Evolutionary conservation across 1,140 invertebrate species (phyloP).

Genomic region (Drosophila paulistorum): DNA sequence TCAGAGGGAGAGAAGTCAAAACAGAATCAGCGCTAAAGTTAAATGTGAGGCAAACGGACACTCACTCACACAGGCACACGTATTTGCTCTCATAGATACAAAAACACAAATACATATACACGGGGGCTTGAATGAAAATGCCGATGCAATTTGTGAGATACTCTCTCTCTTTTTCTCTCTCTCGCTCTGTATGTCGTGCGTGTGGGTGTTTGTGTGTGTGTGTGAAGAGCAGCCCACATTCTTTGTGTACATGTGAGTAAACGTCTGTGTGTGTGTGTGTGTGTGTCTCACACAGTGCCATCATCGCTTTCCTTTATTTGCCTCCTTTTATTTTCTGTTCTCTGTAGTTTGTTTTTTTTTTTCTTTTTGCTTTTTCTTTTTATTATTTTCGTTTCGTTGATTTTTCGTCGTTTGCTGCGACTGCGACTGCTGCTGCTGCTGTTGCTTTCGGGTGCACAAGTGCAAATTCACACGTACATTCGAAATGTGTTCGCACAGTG

Average conservation of each 20-base stretch:
- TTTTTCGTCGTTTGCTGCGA: constrained; percentile 34
- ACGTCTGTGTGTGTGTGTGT: constrained; percentile 13
- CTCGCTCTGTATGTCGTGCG: constrained; percentile 16
- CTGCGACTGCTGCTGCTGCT: constrained; percentile 12
- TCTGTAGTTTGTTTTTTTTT: constrained; percentile 49
- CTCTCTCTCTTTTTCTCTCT: constrained; percentile 13
- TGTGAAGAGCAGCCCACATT: constrained; percentile 10
- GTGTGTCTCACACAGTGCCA: constrained; percentile 57
- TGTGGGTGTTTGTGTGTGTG: constrained; percentile 22
- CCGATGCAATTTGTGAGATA: constrained; percentile 69
- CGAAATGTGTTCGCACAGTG: constrained; percentile 72
- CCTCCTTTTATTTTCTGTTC: constrained; percentile 67
- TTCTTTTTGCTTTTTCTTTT: constrained; percentile 42
- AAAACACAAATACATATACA: constrained; percentile 24
- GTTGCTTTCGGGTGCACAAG: constrained; percentile 71
- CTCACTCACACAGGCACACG: constrained; percentile 26
- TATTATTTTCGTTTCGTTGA: constrained; percentile 40
- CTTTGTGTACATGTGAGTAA: neutral
- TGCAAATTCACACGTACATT: constrained; percentile 80
- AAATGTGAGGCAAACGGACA: constrained; percentile 56
- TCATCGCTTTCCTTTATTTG: constrained; percentile 70
- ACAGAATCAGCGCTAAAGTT: constrained; percentile 68
- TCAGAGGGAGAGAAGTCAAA: constrained; percentile 49
- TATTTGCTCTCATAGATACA: neutral
- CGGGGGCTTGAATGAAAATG: constrained; percentile 76